Conservation (phyloP, 2,797 vertebrate genomes). For the Premnoplex brunnescens region DNA sequence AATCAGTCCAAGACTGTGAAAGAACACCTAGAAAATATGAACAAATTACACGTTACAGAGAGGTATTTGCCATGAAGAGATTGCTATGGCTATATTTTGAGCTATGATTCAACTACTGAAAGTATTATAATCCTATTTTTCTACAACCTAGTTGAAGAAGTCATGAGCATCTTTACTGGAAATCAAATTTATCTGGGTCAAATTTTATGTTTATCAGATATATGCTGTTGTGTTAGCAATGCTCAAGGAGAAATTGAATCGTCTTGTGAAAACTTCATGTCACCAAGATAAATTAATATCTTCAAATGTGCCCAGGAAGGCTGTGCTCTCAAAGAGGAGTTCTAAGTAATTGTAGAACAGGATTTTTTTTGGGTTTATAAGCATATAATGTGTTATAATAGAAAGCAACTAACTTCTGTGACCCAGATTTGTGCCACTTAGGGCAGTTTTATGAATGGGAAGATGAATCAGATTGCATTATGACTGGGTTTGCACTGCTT, state of each 20-base stretch:
- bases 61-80: background rate
- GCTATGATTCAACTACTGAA: background rate
- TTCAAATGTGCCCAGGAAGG: background rate
- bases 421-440: background rate
- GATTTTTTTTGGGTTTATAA: background rate
- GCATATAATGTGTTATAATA: background rate
- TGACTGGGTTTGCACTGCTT: background rate
- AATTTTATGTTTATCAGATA: background rate
- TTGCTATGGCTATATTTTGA: background rate
- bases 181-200: background rate
- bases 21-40: background rate
- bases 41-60: background rate
- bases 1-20: background rate
- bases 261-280: background rate
- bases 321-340: background rate
- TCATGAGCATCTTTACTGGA: background rate
- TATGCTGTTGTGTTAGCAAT: background rate
- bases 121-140: background rate
- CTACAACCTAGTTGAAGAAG: background rate
- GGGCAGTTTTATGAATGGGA: background rate
- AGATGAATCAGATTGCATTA: background rate
- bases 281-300: background rate
- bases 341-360: background rate
- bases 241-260: background rate
- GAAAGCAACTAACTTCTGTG: background rate